Evolutionary conservation across 2,888 invertebrate species (phyloP), one percentile per base, ranked within the genome.

Genomic region (Sylvicola cinctus): DNA sequence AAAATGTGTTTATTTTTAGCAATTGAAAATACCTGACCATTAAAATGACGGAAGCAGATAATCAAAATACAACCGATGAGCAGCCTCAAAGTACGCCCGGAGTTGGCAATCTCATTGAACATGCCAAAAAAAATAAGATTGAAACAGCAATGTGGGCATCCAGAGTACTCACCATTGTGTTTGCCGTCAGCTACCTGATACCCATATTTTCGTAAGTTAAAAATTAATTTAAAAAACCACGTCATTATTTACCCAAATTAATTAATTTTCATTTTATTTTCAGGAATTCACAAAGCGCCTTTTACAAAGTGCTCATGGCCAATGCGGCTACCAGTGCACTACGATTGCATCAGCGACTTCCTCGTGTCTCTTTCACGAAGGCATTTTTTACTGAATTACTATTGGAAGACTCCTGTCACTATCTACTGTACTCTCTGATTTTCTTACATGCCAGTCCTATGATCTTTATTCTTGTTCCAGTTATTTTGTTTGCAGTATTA

Each of bases 281-380:
- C 46, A 79, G 79, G 44, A 73, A 69, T 52, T 68, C 77, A 20
- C 69, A 71, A 48, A 84, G 78, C 50, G 74, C 78, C 31, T 93
- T 90, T 60, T 81, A 83, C 61, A 87, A 91, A 62, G 87, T 87
- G 12, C 62, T 98, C 41, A 66, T 95, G 43, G 81, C 83, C 34
- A 88, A 84, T 63, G 93, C 91, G 11, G 95, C 95, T 4, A 87
- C 87, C 4, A 93, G 88, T 46, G 93, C 95, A 2, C 66, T 98
- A 34, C 68, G 98, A 37, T 65, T 98, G 43, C 95, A 96, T 60
- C 95, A 98, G 58, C 69, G 96, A 40, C 63, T 96, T 44, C 90
- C 91, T 14, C 65, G 72, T 41, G 78, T 91, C 46, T 68, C 77
- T 37, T 62, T 95, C 36, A 80, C 73, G 23, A 65, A 81, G 40